Evolutionary conservation across 1,140 invertebrate species (phyloP).

Genomic region (Meloidogyne exigua): DNA sequence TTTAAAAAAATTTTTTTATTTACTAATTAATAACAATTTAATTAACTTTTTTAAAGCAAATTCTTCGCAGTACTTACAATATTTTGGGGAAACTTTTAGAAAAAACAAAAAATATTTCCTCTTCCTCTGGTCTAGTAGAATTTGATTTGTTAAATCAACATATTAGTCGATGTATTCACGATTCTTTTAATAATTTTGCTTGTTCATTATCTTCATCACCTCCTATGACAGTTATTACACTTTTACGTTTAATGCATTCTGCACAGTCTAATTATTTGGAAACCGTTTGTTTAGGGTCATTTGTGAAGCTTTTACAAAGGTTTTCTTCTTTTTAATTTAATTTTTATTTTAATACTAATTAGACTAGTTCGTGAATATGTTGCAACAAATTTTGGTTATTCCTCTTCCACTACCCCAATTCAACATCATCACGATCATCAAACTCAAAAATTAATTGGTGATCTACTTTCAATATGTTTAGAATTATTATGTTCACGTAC

Average conservation of each 20-base stretch:
- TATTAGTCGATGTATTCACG: constrained; percentile 39
- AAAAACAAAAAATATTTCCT: constrained; percentile 32
- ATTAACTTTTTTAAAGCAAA: constrained; percentile 28
- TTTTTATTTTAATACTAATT: not conserved
- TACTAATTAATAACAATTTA: not conserved
- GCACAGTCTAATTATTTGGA: constrained; percentile 39
- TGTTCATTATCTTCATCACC: not conserved
- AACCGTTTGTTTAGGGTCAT: constrained; percentile 30
- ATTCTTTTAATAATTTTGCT: constrained; percentile 30
- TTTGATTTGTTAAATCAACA: constrained; percentile 46
- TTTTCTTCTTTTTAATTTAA: not conserved
- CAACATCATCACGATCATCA: constrained; percentile 20
- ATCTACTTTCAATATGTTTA: constrained; percentile 34
- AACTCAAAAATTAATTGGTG: constrained; percentile 29
- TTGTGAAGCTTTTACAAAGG: constrained; percentile 41
- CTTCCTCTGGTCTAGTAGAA: constrained; percentile 34
- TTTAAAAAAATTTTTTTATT: not conserved
- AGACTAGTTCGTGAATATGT: constrained; percentile 36
- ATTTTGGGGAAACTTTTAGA: constrained; percentile 46
- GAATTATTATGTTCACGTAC: constrained; percentile 40
- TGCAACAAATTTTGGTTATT: constrained; percentile 16
- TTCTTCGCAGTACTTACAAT: constrained; percentile 38
- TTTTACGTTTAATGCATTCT: constrained; percentile 39
- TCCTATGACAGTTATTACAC: constrained; percentile 33
- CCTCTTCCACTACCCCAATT: not conserved